phyloP scores from a whole-genome alignment of 1,140 invertebrate species.

The Pachyrhynchus sulphureomaculatus region DNA sequence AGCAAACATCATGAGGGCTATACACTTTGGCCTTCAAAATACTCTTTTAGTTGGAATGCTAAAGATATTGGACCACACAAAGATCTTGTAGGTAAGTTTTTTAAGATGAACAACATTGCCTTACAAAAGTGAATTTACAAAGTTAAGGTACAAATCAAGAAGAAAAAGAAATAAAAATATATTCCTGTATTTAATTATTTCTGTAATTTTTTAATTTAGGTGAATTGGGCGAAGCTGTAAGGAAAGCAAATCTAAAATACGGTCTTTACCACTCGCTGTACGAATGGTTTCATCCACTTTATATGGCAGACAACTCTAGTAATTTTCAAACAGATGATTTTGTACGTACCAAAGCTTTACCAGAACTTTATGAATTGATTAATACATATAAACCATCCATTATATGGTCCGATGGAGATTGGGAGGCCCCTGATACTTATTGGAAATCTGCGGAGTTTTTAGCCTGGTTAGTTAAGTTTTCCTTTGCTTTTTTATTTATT shows the following conservation, averaged over 20 bases:
- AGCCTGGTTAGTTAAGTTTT: slow-evolving; percentile 94
- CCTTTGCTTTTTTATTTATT: too few species aligned
- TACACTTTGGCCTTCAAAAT: slow-evolving; percentile 83
- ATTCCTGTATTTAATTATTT: slow-evolving; percentile 2
- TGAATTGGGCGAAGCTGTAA: slow-evolving; percentile 71
- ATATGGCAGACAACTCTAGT: slow-evolving; percentile 69
- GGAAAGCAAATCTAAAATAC: slow-evolving; percentile 69
- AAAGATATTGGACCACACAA: slow-evolving; percentile 79
- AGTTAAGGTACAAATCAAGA: neutral
- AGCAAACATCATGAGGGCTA: slow-evolving; percentile 94
- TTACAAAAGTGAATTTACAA: too few species aligned
- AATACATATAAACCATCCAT: slow-evolving; percentile 82
- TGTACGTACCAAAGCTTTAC: slow-evolving; percentile 67
- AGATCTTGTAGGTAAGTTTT: slow-evolving; percentile 72
- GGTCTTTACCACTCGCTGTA: slow-evolving; percentile 87
- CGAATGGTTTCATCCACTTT: slow-evolving; percentile 90
- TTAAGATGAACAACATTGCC: too few species aligned
- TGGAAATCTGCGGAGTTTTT: slow-evolving; percentile 80
- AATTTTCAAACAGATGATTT: slow-evolving; percentile 75
- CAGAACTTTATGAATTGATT: slow-evolving; percentile 74
- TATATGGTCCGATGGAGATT: slow-evolving; percentile 93
- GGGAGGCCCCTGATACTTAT: slow-evolving; percentile 78
- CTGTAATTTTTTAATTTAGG: too few species aligned
- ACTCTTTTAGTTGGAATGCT: slow-evolving; percentile 88
- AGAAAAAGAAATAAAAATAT: neutral